Percentiles rank a stretch among this genome's conserved stretches.
These are phyloP conservation scores for Ophthalmolycus amberensis DNA, from an alignment of 2,113 vertebrate species.

Conservation along the genomic window DNA sequence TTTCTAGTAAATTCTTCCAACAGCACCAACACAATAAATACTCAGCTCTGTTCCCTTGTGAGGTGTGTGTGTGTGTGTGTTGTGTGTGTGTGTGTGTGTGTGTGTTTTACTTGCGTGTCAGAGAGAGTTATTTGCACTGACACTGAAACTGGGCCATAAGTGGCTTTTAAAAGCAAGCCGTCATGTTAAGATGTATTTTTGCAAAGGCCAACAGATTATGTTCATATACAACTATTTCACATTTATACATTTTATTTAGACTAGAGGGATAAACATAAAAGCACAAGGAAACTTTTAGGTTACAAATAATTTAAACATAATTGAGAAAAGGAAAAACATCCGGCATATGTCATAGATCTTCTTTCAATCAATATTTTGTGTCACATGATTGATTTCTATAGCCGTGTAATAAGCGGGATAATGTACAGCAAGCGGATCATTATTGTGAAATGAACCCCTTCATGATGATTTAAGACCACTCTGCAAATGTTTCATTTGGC, in stretches of 20 bases:
- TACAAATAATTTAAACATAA: too few species aligned
- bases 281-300: background rate
- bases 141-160: background rate
- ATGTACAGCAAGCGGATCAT: too few species aligned
- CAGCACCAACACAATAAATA: slow-evolving; percentile 36
- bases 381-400: too few species aligned
- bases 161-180: slow-evolving; percentile 3
- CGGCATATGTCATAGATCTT: background rate
- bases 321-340: background rate
- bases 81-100: too few species aligned
- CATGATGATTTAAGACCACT: too few species aligned
- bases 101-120: background rate
- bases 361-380: too few species aligned
- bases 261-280: background rate
- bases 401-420: too few species aligned
- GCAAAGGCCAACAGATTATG: background rate
- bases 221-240: background rate
- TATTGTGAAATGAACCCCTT: too few species aligned
- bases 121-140: background rate
- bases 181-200: background rate
- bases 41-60: slow-evolving; percentile 14
- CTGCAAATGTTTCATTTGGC: too few species aligned
- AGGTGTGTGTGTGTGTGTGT: too few species aligned
- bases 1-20: slow-evolving; percentile 43
- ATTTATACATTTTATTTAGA: background rate